Percentiles rank a stretch among this genome's conserved stretches.
These are phyloP conservation scores for Clistopyga incitator DNA, from an alignment of 2,888 invertebrate species.

Conservation along the genomic window DNA sequence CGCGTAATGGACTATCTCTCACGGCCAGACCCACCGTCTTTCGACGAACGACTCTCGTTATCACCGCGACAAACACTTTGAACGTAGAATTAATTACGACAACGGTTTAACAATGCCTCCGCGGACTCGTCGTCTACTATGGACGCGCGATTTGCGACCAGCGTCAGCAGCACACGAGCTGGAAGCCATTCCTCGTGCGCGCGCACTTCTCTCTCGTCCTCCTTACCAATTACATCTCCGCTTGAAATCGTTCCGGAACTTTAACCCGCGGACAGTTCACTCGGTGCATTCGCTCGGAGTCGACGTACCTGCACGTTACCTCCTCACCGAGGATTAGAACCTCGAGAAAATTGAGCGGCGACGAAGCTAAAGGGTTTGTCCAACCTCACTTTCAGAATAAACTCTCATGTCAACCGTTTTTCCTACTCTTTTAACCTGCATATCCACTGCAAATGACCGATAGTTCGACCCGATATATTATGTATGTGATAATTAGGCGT, in stretches of 20 bases:
- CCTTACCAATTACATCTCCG: constrained; percentile 1
- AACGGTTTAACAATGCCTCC: constrained; percentile 12
- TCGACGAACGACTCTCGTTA: constrained; percentile 25
- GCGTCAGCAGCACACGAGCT: constrained; percentile 64
- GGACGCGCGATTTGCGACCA: constrained; percentile 63
- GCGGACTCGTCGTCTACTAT: constrained; percentile 32
- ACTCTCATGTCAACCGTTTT: not conserved
- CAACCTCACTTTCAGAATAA: not conserved
- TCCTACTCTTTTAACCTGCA: not conserved
- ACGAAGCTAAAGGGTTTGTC: not conserved
- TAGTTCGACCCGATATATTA: too few relatives aligned
- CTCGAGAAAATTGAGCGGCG: not conserved
- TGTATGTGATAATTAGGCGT: not conserved
- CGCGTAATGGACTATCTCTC: constrained; percentile 54
- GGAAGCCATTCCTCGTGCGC: constrained; percentile 67
- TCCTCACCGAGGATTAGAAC: constrained; percentile 8
- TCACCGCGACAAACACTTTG: constrained; percentile 4
- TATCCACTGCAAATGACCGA: not conserved
- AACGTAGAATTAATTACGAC: constrained; percentile 24
- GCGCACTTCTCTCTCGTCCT: constrained; percentile 54
- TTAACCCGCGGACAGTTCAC: constrained; percentile 32
- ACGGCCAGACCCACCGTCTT: constrained; percentile 48
- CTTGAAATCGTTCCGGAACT: constrained; percentile 1
- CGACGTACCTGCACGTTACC: constrained; percentile 17
- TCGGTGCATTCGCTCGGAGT: constrained; percentile 48